These are phyloP conservation scores for Achlya flavicornis DNA, from an alignment of 2,888 invertebrate species.

Conservation along the genomic window DNA sequence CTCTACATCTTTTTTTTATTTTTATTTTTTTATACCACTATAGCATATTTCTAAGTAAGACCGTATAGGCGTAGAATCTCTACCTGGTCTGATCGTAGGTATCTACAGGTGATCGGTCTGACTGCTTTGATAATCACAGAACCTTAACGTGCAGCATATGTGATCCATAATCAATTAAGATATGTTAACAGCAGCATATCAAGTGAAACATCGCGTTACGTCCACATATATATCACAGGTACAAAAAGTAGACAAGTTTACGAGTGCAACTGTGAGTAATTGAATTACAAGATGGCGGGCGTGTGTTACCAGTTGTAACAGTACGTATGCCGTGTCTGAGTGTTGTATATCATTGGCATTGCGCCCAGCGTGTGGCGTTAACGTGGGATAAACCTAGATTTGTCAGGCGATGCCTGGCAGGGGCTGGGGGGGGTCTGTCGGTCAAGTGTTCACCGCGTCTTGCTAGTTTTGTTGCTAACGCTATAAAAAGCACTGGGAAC, in stretches of 20 bases:
- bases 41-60: no score
- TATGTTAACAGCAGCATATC: not conserved
- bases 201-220: slow-evolving; percentile 15
- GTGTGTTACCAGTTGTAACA: slow-evolving; percentile 21
- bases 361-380: slow-evolving; percentile 22
- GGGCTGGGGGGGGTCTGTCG: not conserved
- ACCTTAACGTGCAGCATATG: no score
- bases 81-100: no score
- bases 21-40: no score
- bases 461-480: not conserved
- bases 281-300: slow-evolving; percentile 31
- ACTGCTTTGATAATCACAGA: no score
- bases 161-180: no score
- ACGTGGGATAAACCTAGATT: slow-evolving; percentile 38
- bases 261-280: slow-evolving; percentile 28
- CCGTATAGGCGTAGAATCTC: no score
- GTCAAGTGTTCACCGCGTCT: not conserved
- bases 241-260: slow-evolving; percentile 9
- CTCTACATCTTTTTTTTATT: no score
- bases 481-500: no score
- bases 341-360: slow-evolving; percentile 36
- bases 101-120: no score
- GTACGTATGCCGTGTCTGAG: slow-evolving; percentile 31
- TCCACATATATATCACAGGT: slow-evolving; percentile 5
- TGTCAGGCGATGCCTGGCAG: slow-evolving; percentile 36